phyloP scores from a whole-genome alignment of 2,797 vertebrate species.

The Rhinella marina region DNA sequence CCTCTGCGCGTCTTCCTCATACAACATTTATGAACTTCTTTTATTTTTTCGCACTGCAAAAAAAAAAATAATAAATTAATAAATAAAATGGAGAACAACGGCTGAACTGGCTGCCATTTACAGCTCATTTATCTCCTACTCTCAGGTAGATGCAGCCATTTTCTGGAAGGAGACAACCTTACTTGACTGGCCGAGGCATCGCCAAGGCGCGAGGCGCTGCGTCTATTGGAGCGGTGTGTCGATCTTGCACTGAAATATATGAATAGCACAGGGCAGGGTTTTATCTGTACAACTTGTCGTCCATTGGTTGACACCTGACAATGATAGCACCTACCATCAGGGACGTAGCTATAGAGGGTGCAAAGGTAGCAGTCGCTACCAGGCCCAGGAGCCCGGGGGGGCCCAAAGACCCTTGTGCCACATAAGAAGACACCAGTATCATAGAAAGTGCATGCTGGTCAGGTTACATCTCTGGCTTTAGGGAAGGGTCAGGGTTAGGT shows the following conservation, averaged over 20 bases:
- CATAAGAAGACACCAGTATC: too few relatives aligned
- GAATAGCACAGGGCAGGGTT: not conserved
- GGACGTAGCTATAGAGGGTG: too few relatives aligned
- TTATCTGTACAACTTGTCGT: not conserved
- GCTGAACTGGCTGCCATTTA: not conserved
- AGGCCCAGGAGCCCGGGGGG: too few relatives aligned
- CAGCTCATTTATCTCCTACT: not conserved
- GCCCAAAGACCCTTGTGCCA: too few relatives aligned
- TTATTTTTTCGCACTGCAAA: not conserved
- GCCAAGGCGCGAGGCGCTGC: not conserved
- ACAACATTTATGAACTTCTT: slow-evolving; percentile 38
- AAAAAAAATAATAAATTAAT: too few relatives aligned
- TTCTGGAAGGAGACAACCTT: not conserved
- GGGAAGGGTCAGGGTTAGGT: too few relatives aligned
- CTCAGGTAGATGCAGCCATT: not conserved
- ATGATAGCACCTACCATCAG: too few relatives aligned
- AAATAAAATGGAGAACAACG: not conserved
- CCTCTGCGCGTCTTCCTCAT: slow-evolving; percentile 58
- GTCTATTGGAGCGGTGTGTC: too few relatives aligned
- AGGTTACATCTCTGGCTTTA: too few relatives aligned
- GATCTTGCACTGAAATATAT: not conserved
- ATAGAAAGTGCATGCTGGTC: too few relatives aligned
- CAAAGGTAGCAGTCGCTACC: too few relatives aligned
- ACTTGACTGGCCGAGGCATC: not conserved
- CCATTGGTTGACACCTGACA: not conserved